Conservation (phyloP, 1,140 invertebrate genomes). For the Neodiprion pinetum region DNA sequence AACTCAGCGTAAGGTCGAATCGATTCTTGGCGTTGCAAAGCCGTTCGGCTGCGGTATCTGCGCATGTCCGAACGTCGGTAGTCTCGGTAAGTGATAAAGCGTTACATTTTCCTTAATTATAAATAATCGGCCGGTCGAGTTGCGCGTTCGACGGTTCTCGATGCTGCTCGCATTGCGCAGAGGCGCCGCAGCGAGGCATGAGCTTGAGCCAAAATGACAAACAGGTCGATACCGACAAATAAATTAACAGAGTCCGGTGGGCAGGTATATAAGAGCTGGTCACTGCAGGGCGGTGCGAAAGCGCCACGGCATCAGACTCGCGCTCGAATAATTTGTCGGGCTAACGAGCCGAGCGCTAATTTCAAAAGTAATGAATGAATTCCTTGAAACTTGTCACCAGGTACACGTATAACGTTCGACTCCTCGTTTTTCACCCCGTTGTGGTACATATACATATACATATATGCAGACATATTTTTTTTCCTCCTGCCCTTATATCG, state of each 20-base stretch:
- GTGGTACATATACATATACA: too few species aligned
- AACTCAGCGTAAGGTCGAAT: too few species aligned
- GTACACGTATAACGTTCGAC: background rate
- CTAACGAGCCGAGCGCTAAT: conserved; percentile 4
- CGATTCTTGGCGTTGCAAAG: too few species aligned
- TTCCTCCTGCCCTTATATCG: background rate
- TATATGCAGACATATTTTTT: too few species aligned
- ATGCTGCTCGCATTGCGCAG: background rate
- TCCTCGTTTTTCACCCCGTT: too few species aligned
- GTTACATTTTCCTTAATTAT: background rate
- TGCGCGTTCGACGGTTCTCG: background rate
- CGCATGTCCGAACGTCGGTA: too few species aligned
- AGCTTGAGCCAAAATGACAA: conserved; percentile 2
- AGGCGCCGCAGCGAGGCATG: background rate
- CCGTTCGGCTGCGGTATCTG: too few species aligned
- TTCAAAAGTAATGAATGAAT: conserved; percentile 1
- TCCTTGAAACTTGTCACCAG: background rate
- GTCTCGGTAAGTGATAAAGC: too few species aligned
- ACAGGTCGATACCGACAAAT: background rate
- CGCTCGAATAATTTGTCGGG: background rate
- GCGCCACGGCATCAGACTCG: too few species aligned
- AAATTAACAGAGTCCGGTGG: too few species aligned
- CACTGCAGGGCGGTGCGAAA: too few species aligned
- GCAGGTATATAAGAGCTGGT: too few species aligned
- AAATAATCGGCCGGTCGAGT: background rate